phyloP scores from a whole-genome alignment of 2,113 vertebrate genomes.

The Ahaetulla prasina region DNA sequence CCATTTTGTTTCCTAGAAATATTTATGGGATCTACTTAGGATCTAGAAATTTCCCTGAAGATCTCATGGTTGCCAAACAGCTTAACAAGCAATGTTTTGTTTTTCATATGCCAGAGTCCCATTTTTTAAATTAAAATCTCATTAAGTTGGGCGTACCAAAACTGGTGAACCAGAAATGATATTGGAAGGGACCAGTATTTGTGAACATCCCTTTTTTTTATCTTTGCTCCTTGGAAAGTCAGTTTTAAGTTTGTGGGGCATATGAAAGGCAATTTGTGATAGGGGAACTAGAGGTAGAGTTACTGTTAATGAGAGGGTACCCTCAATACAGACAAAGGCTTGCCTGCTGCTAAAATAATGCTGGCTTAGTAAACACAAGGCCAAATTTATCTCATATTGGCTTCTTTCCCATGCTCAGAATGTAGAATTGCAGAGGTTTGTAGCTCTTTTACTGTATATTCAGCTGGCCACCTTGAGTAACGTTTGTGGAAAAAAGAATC shows the following conservation, averaged over 20 bases:
- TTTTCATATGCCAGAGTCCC: background rate
- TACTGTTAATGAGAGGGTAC: background rate
- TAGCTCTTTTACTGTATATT: slow-evolving; percentile 45
- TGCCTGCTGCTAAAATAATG: background rate
- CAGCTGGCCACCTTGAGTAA: slow-evolving; percentile 41
- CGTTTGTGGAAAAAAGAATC: background rate
- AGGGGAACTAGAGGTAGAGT: background rate
- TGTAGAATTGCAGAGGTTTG: slow-evolving; percentile 21
- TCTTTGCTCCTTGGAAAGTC: background rate
- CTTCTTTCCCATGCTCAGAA: slow-evolving; percentile 46
- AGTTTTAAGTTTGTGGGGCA: background rate
- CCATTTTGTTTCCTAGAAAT: background rate
- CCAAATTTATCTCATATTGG: slow-evolving; percentile 39
- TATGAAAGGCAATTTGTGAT: background rate
- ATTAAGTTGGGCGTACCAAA: background rate
- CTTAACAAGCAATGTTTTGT: background rate
- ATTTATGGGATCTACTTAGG: background rate
- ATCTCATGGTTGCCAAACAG: background rate
- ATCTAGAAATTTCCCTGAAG: background rate
- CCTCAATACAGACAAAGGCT: background rate
- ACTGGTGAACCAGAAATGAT: background rate
- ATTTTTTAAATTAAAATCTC: background rate
- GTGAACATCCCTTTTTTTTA: background rate
- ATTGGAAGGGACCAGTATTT: background rate
- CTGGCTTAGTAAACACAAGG: slow-evolving; percentile 1